Percentiles rank a stretch among this genome's conserved stretches.
phyloP scores from a whole-genome alignment of 1,140 invertebrate genomes.

The Heliconius hermathena region DNA sequence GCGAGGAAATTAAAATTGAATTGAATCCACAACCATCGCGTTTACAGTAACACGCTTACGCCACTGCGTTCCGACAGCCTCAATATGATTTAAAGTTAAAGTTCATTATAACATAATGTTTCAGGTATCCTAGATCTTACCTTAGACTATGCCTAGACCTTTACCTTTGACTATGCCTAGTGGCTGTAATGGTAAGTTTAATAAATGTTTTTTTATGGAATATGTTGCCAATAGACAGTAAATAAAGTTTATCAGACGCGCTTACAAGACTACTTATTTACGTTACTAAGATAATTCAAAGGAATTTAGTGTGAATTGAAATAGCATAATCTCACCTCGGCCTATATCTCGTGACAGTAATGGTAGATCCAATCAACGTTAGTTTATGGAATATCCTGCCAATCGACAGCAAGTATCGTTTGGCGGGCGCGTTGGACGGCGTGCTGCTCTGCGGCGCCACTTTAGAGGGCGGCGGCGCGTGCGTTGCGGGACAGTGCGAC shows the following conservation, averaged over 20 bases:
- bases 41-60: no score
- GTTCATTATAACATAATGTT: no score
- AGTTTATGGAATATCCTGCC: constrained; percentile 97
- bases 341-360: constrained; percentile 95
- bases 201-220: constrained; percentile 95
- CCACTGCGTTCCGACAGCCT: no score
- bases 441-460: constrained; percentile 75
- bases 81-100: no score
- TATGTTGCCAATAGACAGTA: constrained; percentile 96
- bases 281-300: no score
- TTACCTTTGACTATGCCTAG: constrained; percentile 94
- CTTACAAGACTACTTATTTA: constrained; percentile 31
- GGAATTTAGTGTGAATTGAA: neutral
- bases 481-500: constrained; percentile 68
- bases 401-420: constrained; percentile 94
- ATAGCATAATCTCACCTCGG: constrained; percentile 86
- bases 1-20: no score
- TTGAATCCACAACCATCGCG: no score
- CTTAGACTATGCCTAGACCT: constrained; percentile 95
- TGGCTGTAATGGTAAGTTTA: constrained; percentile 94
- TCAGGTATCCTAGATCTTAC: constrained; percentile 73
- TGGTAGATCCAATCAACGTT: constrained; percentile 90
- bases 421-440: constrained; percentile 74
- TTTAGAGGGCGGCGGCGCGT: constrained; percentile 74
- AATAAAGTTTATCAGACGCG: constrained; percentile 85